phyloP scores from a whole-genome alignment of 2,888 invertebrate species.

The Apodemia zela region DNA sequence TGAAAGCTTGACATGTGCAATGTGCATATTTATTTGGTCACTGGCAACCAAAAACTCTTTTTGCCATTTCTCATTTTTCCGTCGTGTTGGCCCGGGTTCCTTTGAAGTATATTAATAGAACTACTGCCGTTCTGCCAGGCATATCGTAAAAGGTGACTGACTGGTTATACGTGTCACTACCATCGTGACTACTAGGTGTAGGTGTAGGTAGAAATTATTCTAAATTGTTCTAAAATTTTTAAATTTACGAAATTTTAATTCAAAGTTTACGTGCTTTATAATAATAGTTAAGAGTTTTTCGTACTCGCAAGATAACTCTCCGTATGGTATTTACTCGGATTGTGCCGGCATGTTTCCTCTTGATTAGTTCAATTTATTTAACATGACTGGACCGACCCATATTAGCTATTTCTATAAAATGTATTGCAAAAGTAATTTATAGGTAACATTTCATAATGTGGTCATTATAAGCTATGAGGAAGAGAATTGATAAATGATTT shows the following conservation, averaged over 20 bases:
- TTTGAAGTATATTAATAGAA: too few relatives aligned
- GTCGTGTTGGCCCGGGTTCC: too few relatives aligned
- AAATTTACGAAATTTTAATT: not conserved
- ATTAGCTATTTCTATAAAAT: conserved; percentile 20
- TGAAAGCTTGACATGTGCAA: too few relatives aligned
- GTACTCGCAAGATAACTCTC: not conserved
- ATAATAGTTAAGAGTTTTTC: not conserved
- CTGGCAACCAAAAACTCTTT: too few relatives aligned
- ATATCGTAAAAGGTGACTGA: too few relatives aligned
- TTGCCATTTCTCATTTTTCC: too few relatives aligned
- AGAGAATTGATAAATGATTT: conserved; percentile 12
- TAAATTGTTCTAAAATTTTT: too few relatives aligned
- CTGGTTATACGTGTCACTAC: too few relatives aligned
- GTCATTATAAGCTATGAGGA: conserved; percentile 11
- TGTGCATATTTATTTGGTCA: too few relatives aligned
- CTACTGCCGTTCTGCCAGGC: too few relatives aligned
- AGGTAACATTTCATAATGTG: conserved; percentile 8
- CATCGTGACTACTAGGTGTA: too few relatives aligned
- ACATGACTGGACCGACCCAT: conserved; percentile 35
- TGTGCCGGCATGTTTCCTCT: conserved; percentile 31
- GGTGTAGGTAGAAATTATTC: too few relatives aligned
- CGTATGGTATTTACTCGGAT: not conserved
- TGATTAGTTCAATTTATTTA: conserved; percentile 38
- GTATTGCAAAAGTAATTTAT: conserved; percentile 7
- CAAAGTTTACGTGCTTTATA: not conserved